Evolutionary conservation across 2,888 invertebrate species (phyloP).

Genomic region (Melanostoma scalare): DNA sequence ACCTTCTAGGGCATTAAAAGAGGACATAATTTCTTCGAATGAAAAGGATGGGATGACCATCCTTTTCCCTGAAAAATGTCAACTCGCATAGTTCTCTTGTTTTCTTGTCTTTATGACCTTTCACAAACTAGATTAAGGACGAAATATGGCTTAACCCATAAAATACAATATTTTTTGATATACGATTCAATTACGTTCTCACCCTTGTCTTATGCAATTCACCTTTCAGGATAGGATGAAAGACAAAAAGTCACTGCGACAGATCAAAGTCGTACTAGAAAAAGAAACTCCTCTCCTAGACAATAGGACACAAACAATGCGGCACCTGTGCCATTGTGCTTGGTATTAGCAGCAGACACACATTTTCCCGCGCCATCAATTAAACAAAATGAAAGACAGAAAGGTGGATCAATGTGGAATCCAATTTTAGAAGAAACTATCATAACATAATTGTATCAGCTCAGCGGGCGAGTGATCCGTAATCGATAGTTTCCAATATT

Average conservation of each 20-base stretch:
- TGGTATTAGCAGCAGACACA: conserved; percentile 32
- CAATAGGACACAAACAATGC: conserved; percentile 57
- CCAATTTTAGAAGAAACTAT: conserved; percentile 49
- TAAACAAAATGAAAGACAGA: conserved; percentile 23
- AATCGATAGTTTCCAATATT: conserved; percentile 67
- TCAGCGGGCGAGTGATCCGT: conserved; percentile 64
- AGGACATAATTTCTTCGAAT: conserved; percentile 56
- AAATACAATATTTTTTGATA: conserved; percentile 60
- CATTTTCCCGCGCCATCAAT: conserved; percentile 53
- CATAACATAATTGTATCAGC: conserved; percentile 70
- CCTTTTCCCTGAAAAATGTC: conserved; percentile 35
- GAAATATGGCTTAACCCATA: conserved; percentile 20
- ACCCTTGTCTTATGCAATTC: conserved; percentile 61
- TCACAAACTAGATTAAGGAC: conserved; percentile 34
- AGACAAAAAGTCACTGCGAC: conserved; percentile 57
- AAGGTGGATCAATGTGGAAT: conserved; percentile 47
- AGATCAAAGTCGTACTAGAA: conserved; percentile 50
- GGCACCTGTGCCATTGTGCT: conserved; percentile 67
- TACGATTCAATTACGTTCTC: conserved; percentile 71
- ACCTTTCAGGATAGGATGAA: not conserved
- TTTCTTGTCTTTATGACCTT: not conserved
- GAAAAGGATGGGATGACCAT: conserved; percentile 8
- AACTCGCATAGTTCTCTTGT: conserved; percentile 16
- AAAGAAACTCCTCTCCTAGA: conserved; percentile 31
- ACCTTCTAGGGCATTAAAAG: not conserved